These are phyloP conservation scores for Mesorhabditis belari DNA, from an alignment of 2,888 invertebrate species.

Conservation along the genomic window DNA sequence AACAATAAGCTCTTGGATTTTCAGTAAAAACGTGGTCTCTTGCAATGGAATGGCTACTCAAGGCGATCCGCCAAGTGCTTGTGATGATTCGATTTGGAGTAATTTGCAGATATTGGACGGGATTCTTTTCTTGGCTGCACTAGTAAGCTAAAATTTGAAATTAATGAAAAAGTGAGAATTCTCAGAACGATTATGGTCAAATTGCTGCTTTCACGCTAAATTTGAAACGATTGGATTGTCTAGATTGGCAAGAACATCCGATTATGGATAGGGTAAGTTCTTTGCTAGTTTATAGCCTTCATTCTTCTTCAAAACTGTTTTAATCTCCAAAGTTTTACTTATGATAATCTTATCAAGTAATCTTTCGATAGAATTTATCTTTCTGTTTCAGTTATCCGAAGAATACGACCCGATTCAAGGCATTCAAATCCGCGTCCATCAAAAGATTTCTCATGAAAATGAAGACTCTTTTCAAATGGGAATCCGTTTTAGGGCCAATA, in stretches of 20 bases:
- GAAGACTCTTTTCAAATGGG: neutral
- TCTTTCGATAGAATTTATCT: neutral
- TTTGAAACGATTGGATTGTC: no score
- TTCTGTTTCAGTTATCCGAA: neutral
- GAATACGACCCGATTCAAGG: neutral
- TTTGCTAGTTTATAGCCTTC: no score
- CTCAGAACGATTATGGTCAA: neutral
- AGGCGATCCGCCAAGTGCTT: neutral
- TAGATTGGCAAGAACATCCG: no score
- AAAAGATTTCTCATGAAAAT: neutral
- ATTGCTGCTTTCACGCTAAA: neutral
- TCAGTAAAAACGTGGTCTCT: neutral
- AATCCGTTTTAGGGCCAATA: neutral
- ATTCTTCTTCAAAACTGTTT: no score
- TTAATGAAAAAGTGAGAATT: neutral
- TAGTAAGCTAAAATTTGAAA: neutral
- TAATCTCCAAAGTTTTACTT: no score
- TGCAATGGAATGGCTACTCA: neutral
- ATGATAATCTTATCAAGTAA: no score
- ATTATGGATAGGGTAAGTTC: neutral
- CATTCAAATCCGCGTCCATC: neutral
- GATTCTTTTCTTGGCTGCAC: neutral
- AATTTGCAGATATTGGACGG: neutral
- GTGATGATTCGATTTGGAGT: neutral
- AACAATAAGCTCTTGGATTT: neutral